These are phyloP conservation scores for Pluvialis apricaria DNA, from an alignment of 2,113 vertebrate species.

Conservation along the genomic window DNA sequence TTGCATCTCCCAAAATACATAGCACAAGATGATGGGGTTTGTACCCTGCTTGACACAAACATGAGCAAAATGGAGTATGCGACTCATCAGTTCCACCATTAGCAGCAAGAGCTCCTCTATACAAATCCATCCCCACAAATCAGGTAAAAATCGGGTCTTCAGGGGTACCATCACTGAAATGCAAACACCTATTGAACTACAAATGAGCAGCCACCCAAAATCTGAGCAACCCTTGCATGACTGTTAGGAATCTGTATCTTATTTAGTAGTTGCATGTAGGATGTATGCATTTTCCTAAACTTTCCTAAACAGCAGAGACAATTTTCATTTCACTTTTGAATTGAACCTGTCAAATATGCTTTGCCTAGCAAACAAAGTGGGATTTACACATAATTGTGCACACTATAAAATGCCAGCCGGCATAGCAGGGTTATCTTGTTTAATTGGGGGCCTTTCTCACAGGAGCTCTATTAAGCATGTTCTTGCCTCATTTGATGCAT, in stretches of 20 bases:
- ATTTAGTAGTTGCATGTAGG: background rate
- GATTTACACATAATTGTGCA: background rate
- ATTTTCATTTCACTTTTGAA: background rate
- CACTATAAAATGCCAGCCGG: background rate
- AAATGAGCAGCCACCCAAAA: background rate
- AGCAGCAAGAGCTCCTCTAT: background rate
- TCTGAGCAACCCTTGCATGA: background rate
- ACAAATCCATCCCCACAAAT: background rate
- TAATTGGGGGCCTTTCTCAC: background rate
- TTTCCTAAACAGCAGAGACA: background rate
- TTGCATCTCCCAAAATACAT: background rate
- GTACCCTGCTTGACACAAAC: background rate
- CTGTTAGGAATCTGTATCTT: background rate
- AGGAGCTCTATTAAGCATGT: background rate
- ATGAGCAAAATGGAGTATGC: background rate
- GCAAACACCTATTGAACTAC: background rate
- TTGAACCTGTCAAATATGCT: background rate
- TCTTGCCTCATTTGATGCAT: background rate
- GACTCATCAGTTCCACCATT: rapidly evolving
- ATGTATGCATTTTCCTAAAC: background rate
- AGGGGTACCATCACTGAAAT: background rate
- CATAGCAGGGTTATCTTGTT: background rate
- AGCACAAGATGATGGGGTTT: background rate
- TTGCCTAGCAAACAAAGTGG: background rate
- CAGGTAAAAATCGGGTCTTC: background rate